These are phyloP conservation scores for Luperina testacea DNA, from an alignment of 2,888 invertebrate genomes.

Conservation along the genomic window DNA sequence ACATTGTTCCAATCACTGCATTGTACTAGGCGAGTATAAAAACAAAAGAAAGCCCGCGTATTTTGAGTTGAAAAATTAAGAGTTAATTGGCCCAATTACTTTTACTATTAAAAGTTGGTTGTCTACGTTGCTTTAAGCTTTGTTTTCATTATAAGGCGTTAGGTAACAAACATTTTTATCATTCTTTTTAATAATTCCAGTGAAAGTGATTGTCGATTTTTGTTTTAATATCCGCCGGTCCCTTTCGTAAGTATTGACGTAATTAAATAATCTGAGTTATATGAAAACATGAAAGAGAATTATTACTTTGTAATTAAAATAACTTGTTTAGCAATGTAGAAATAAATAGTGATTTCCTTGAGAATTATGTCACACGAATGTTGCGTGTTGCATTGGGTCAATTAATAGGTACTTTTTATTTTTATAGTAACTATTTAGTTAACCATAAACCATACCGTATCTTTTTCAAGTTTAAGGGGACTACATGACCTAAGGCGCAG, in stretches of 20 bases:
- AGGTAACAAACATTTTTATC: constrained; percentile 40
- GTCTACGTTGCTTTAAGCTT: constrained; percentile 28
- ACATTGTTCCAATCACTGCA: constrained; percentile 36
- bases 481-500: too few relatives aligned
- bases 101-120: constrained; percentile 37
- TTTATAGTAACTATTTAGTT: background rate
- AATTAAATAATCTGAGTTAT: constrained; percentile 32
- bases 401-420: background rate
- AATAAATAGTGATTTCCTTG: constrained; percentile 19
- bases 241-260: constrained; percentile 33
- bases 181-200: constrained; percentile 50
- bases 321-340: constrained; percentile 9
- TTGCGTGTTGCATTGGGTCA: background rate
- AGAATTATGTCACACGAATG: constrained; percentile 31
- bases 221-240: constrained; percentile 45
- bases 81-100: constrained; percentile 48
- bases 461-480: background rate
- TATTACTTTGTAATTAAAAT: constrained; percentile 19
- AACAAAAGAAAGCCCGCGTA: constrained; percentile 51
- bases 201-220: constrained; percentile 52
- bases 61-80: constrained; percentile 35
- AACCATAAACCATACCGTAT: background rate
- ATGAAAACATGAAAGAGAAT: constrained; percentile 16
- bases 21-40: constrained; percentile 38
- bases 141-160: constrained; percentile 40